Evolutionary conservation across 2,888 invertebrate genomes (phyloP).

Genomic region (Epicampocera succincta): DNA sequence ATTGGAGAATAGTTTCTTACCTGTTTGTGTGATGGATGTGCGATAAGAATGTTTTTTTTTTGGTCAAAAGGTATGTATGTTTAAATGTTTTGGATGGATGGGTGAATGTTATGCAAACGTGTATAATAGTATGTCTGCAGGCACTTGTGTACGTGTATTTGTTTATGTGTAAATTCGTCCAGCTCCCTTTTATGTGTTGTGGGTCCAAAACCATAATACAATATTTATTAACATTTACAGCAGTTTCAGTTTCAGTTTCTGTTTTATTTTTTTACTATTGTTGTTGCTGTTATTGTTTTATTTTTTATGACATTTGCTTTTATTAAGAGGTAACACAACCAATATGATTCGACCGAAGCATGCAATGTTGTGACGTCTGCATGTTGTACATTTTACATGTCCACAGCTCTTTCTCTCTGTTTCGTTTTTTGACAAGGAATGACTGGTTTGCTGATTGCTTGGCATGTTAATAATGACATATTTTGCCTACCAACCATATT

Average conservation of each 20-base stretch:
- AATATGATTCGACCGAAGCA: slow-evolving; percentile 37
- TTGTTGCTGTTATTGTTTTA: slow-evolving; percentile 20
- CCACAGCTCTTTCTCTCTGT: neutral
- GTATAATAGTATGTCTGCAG: neutral
- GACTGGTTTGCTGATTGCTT: slow-evolving; percentile 69
- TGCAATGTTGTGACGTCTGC: slow-evolving; percentile 55
- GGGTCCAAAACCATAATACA: slow-evolving; percentile 47
- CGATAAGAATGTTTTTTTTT: slow-evolving; percentile 29
- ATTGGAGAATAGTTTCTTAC: neutral
- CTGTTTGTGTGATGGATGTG: slow-evolving; percentile 19
- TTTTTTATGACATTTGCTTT: slow-evolving; percentile 54
- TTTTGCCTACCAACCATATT: slow-evolving; percentile 69
- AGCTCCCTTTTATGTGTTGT: slow-evolving; percentile 22
- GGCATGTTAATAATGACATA: slow-evolving; percentile 72
- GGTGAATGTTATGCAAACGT: neutral
- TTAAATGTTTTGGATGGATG: slow-evolving; percentile 22
- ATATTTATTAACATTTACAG: slow-evolving; percentile 49
- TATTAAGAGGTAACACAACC: slow-evolving; percentile 56
- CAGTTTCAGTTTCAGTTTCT: neutral
- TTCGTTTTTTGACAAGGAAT: slow-evolving; percentile 55
- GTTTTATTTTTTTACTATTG: no score
- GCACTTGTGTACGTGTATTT: neutral
- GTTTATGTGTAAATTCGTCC: neutral
- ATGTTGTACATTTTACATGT: slow-evolving; percentile 46
- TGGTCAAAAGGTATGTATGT: slow-evolving; percentile 32